These are phyloP conservation scores for Noctua comes DNA, from an alignment of 2,888 invertebrate species.

Conservation along the genomic window DNA sequence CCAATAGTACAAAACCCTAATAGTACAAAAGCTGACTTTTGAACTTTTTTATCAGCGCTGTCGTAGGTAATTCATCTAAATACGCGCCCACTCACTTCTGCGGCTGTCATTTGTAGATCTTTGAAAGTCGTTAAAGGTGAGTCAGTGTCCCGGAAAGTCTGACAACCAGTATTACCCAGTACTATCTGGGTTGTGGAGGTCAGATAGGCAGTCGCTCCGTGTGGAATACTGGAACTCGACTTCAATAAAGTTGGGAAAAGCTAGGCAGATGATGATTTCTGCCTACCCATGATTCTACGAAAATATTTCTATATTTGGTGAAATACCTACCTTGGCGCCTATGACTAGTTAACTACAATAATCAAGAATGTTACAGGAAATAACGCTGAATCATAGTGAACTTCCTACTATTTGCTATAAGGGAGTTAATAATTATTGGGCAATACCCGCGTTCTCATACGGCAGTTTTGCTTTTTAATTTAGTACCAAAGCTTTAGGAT, in stretches of 20 bases:
- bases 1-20: background rate
- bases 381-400: constrained; percentile 6
- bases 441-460: background rate
- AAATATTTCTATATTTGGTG: background rate
- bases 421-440: background rate
- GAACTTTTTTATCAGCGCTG: background rate
- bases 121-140: no score
- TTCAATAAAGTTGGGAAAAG: no score
- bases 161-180: no score
- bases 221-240: background rate
- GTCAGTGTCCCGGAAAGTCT: no score
- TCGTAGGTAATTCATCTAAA: background rate
- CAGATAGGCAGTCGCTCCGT: background rate
- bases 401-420: background rate
- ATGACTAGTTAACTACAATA: constrained; percentile 1
- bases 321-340: background rate
- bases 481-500: background rate
- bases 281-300: background rate
- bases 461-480: background rate
- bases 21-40: background rate
- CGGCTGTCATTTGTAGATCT: no score
- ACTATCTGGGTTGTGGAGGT: no score
- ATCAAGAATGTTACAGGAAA: background rate
- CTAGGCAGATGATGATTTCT: no score
- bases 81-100: background rate